A percentile compares a stretch with the other conserved stretches of the same genome.
Evolutionary conservation across 2,113 vertebrate species (phyloP).

Genomic region (Cochlearius cochlearius): DNA sequence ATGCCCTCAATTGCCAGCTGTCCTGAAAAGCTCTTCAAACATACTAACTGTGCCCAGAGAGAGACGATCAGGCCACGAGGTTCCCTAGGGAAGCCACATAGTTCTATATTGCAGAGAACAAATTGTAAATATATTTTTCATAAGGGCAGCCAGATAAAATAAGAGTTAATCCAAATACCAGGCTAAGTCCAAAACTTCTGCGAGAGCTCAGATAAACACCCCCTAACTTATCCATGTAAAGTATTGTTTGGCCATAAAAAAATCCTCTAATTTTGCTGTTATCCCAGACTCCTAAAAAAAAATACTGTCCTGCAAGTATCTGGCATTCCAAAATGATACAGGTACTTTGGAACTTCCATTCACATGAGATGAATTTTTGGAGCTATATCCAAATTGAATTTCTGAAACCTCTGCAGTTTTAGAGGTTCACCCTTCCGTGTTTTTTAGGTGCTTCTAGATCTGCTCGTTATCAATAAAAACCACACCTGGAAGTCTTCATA

Average conservation of each 20-base stretch:
- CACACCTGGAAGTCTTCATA: neutral
- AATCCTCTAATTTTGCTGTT: neutral
- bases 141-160: conserved; percentile 17
- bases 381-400: neutral
- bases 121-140: conserved; percentile 1
- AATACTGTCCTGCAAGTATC: neutral
- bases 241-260: neutral
- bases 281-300: neutral
- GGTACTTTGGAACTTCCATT: neutral
- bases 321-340: neutral
- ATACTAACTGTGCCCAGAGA: neutral
- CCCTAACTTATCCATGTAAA: neutral
- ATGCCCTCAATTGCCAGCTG: neutral
- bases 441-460: neutral
- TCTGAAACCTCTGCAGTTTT: neutral
- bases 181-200: neutral
- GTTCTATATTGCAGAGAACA: neutral
- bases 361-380: neutral
- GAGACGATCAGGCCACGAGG: neutral
- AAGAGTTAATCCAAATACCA: conserved; percentile 7
- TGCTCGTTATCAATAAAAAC: neutral
- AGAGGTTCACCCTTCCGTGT: neutral
- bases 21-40: conserved; percentile 6
- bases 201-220: neutral
- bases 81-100: neutral